Evolutionary conservation across 2,888 invertebrate genomes (phyloP), one percentile per base, ranked within the genome.

Genomic region (Rhagium mordax): DNA sequence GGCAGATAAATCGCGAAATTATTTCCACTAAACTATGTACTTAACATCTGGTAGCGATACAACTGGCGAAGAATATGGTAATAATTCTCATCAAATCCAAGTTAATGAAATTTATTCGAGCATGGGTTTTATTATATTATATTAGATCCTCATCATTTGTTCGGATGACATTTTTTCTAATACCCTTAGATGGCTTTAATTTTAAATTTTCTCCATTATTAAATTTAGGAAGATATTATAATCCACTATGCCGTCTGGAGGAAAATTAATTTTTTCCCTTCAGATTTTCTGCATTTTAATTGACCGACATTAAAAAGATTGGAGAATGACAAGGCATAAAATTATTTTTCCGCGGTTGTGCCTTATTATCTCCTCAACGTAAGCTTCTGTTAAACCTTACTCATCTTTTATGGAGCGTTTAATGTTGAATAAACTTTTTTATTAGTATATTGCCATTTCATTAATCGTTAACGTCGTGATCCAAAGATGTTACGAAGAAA

Each of bases 301-400:
- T 59, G 59, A 59, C 33, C 20, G 33, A 41, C 33, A 33, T 59
- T 59, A 59, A 59, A 59, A 33, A 59, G 59, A 59, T 59, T 59
- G 33, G 59, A 41, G 59, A 29, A 59, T 59, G 59, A 59, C 59
- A 59, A 29, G 18, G 59, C 59, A 8, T 33, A 33, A 33, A 59
- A 33, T 59, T n/a, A 59, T 59, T 59, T 59, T 59, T 33, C 33
- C 33, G 59, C 16, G 59, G 59, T 15, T 55, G 21, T 18, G 59
- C 59, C 15, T 59, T 29, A 59, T 59, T 59, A 59, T 59, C 33
- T 59, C 33, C 33, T 24, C 18, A 16, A 20, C 20, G 33, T 20
- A 33, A 59, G 59, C 33, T 10, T 16, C 33, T 59, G 33, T 59
- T 59, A 59, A 41, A 8, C 15, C 33, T 59, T 29, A 29, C 33